Evolutionary conservation across 2,113 vertebrate species (phyloP).

Genomic region (Uria lomvia): DNA sequence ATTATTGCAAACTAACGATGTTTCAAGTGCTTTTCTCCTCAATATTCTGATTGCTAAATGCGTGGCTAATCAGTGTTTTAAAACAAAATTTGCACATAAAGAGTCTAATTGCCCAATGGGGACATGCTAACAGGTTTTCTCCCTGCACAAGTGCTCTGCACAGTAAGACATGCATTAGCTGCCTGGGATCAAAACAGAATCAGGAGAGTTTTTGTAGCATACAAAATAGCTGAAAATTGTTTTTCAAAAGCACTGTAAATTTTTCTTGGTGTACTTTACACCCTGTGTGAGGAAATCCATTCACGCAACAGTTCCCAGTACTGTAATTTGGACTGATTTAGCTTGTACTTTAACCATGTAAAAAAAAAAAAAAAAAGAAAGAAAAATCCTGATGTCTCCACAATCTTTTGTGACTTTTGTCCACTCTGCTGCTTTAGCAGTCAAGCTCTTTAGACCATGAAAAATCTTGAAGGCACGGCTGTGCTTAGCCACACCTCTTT

Average conservation of each 20-base stretch:
- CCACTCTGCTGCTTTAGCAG: background rate
- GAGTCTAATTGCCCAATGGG: background rate
- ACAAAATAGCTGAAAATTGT: background rate
- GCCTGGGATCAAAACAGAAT: background rate
- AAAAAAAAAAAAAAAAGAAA: background rate
- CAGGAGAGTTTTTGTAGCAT: background rate
- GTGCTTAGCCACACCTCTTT: background rate
- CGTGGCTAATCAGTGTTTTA: background rate
- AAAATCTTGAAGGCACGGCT: background rate
- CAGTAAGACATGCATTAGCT: background rate
- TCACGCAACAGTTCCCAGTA: background rate
- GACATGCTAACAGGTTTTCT: background rate
- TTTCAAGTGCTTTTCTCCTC: background rate
- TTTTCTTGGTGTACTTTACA: background rate
- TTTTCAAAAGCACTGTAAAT: background rate
- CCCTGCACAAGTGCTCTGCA: background rate
- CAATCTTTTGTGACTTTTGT: background rate
- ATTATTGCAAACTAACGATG: background rate
- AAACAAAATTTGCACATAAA: background rate
- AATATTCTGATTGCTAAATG: background rate
- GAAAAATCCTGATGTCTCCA: background rate
- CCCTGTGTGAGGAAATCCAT: background rate
- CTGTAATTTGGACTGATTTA: background rate
- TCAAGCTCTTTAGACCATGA: background rate
- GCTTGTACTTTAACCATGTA: background rate